Conservation (phyloP, 1,140 invertebrate genomes). For the Diabrotica virgifera region DNA sequence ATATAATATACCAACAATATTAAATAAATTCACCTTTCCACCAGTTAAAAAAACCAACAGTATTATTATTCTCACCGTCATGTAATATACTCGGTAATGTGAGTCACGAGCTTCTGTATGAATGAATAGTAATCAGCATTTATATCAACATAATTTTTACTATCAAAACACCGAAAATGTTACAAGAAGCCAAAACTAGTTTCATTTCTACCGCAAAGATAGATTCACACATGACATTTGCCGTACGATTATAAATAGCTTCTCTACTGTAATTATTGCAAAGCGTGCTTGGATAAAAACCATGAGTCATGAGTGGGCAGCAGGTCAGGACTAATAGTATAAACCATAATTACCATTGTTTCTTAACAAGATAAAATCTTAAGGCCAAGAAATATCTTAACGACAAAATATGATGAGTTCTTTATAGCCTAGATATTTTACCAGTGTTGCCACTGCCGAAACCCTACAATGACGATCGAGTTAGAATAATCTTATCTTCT, state of each 20-base stretch:
- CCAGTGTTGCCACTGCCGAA: too few relatives aligned
- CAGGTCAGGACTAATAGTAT: not conserved
- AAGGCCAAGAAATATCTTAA: too few relatives aligned
- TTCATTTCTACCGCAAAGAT: not conserved
- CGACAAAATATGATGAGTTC: too few relatives aligned
- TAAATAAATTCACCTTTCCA: too few relatives aligned
- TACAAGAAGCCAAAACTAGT: not conserved
- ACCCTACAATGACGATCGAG: too few relatives aligned
- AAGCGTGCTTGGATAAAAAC: not conserved
- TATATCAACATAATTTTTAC: not conserved
- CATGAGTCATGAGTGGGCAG: not conserved
- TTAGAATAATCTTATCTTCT: too few relatives aligned
- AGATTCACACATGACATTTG: slow-evolving; percentile 2
- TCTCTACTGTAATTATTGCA: not conserved
- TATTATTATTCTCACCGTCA: too few relatives aligned
- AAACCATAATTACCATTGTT: too few relatives aligned
- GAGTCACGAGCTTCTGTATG: not conserved
- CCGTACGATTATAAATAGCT: not conserved
- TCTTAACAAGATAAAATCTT: too few relatives aligned
- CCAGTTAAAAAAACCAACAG: too few relatives aligned
- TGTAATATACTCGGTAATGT: not conserved
- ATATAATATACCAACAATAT: too few relatives aligned
- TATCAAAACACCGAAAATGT: not conserved
- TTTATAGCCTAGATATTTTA: too few relatives aligned
- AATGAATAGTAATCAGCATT: not conserved